Percentiles rank a stretch among this genome's conserved stretches.
Conservation (phyloP, 2,888 invertebrate genomes). For the Lithophane semibrunnea region DNA sequence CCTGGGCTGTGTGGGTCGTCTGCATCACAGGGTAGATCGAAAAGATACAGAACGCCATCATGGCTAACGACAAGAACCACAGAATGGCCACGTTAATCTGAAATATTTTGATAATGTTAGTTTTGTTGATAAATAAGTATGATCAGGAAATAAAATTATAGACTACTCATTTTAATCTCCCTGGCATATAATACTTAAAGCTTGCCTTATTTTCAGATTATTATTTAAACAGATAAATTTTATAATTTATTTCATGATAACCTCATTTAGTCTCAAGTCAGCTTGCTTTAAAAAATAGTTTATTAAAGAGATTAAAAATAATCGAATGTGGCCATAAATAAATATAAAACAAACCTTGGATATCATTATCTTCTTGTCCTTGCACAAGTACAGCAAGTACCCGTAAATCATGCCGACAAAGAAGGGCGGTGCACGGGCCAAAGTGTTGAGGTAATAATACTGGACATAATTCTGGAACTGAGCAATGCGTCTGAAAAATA, state of each 20-base stretch:
- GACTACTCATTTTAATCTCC: neutral
- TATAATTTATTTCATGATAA: neutral
- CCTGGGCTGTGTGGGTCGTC: conserved; percentile 66
- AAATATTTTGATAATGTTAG: conserved; percentile 36
- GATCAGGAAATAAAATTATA: neutral
- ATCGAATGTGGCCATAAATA: neutral
- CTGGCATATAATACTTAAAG: neutral
- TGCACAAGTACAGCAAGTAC: conserved; percentile 75
- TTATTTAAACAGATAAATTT: neutral
- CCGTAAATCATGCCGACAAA: conserved; percentile 80
- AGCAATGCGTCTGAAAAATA: conserved; percentile 65
- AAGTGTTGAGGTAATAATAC: conserved; percentile 77
- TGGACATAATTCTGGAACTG: conserved; percentile 65
- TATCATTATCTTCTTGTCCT: conserved; percentile 71
- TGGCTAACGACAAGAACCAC: conserved; percentile 71
- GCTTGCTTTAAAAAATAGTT: neutral
- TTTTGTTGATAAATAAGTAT: neutral
- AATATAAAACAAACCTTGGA: conserved; percentile 63
- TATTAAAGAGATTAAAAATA: neutral
- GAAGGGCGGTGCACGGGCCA: conserved; percentile 79
- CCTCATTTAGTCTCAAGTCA: conserved; percentile 3
- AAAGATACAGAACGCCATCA: conserved; percentile 78
- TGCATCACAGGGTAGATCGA: conserved; percentile 79
- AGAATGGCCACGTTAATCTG: conserved; percentile 70
- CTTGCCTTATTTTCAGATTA: neutral